Conservation (phyloP, 2,113 vertebrate species). For the Lontra canadensis region DNA sequence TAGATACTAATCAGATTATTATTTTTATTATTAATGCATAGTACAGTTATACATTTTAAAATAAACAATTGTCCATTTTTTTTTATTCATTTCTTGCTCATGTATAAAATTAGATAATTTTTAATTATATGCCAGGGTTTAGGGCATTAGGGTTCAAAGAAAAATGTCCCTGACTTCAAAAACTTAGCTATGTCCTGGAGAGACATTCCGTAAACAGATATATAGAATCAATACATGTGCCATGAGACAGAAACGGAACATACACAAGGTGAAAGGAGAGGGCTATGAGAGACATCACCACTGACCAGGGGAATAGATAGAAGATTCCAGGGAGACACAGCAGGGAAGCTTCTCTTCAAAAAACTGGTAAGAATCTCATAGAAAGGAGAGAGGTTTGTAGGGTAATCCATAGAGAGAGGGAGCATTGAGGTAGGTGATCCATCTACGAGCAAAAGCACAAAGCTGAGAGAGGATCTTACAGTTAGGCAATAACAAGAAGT, state of each 20-base stretch:
- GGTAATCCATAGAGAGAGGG: neutral
- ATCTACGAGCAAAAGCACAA: fast-evolving
- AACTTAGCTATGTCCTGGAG: neutral
- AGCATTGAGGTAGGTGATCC: neutral
- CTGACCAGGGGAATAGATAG: neutral
- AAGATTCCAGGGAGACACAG: neutral
- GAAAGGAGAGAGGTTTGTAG: neutral
- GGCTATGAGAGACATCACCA: neutral
- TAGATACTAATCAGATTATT: neutral
- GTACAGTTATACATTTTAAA: neutral
- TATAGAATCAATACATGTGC: neutral
- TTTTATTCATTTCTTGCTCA: neutral
- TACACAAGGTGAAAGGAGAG: fast-evolving
- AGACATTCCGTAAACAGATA: neutral
- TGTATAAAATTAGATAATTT: neutral
- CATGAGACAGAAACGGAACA: neutral
- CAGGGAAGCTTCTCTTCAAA: neutral
- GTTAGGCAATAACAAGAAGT: neutral
- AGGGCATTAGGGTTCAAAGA: neutral
- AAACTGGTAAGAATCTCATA: neutral
- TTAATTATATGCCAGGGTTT: neutral
- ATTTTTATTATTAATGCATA: neutral
- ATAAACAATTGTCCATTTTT: neutral
- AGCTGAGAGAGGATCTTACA: neutral
- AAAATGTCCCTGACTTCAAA: neutral